Base-by-base conservation (phyloP, 2,888 invertebrate genomes). In the Strigamia transsilvanica region DNA sequence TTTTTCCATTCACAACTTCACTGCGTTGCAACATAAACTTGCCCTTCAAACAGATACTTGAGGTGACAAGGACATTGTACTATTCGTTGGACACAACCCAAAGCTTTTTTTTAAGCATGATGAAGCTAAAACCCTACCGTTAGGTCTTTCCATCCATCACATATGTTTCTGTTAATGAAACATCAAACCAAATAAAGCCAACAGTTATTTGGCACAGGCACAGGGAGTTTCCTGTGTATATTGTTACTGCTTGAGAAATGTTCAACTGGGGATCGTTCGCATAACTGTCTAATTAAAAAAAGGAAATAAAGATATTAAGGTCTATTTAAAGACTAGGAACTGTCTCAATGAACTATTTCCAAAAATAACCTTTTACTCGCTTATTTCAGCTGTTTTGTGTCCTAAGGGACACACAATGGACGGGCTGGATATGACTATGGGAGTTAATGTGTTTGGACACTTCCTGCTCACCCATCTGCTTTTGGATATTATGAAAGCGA, bases 361-460 rank as follows among this genome's bases (percentile, higher is more conserved):
- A 34, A 38, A 42, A 66, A 61, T 34, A 34, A 42, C 5, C n/a
- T 80, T 18, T 18, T 10, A 73, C 15, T 73, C 56, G 1, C 18
- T 66, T 2, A n/a, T 21, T 21, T 23, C 80, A 85, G 85, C 84
- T 56, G 81, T 83, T 12, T 77, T 85, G 10, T 82, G 83, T 82
- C 81, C 84, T 2, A 84, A 83, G 78, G 83, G 83, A 27, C 81
- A 82, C 78, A 85, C 85, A 32, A 82, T 83, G 15, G 85, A 85
- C 79, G 85, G 84, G 6, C 82, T 85, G 10, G 85, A 85, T 80
- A 77, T 83, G 78, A 84, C 84, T 82, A 84, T 85, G 51, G 84
- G 85, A 1, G 85, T 85, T 41, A 85, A 85, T 81, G 85, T 83
- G 73, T 66, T 85, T n/a, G 84, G 85, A 15, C 85, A 84, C 66